Conservation (phyloP, 2,113 vertebrate species). For the Anarhynchus alexandrinus region DNA sequence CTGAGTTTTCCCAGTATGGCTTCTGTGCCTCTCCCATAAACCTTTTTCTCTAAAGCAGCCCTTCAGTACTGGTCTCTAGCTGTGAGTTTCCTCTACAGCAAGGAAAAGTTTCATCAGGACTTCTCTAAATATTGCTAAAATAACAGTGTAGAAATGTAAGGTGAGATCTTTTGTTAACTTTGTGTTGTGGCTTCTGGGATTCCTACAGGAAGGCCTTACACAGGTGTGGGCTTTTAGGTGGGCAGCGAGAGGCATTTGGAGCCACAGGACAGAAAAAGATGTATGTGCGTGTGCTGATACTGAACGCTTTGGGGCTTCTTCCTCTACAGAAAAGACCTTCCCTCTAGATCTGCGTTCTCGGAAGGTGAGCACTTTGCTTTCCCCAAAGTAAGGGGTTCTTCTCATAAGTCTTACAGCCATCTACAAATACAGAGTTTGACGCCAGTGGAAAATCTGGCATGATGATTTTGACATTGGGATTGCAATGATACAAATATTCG, state of each 20-base stretch:
- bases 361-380: neutral
- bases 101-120: neutral
- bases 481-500: neutral
- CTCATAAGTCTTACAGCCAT: neutral
- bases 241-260: neutral
- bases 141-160: neutral
- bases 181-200: neutral
- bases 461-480: neutral
- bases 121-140: neutral
- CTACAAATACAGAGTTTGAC: neutral
- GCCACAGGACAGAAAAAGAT: neutral
- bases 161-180: neutral
- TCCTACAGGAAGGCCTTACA: neutral
- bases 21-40: neutral
- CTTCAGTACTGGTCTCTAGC: neutral
- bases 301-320: neutral
- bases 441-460: neutral
- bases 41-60: neutral
- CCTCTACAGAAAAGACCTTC: neutral
- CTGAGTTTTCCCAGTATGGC: neutral
- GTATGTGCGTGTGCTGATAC: rapidly evolving
- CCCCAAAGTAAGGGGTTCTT: neutral
- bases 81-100: neutral
- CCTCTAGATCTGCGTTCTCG: neutral
- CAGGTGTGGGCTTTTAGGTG: neutral